phyloP scores from a whole-genome alignment of 2,113 vertebrate genomes.

The Scatophagus argus region DNA sequence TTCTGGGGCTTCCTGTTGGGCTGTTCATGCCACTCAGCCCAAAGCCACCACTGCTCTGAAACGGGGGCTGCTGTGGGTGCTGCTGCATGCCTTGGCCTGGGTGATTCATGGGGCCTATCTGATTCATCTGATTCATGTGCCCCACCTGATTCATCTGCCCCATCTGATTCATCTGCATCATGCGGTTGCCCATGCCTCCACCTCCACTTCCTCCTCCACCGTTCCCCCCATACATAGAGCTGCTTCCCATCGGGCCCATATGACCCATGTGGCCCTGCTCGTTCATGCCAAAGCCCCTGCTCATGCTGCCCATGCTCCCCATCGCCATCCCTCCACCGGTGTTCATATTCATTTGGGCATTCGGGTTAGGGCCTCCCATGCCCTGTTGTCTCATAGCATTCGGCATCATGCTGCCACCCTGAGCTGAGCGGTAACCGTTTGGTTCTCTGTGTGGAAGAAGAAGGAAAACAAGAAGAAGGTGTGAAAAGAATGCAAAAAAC shows the following conservation, averaged over 20 bases:
- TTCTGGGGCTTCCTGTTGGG: conserved; percentile 92
- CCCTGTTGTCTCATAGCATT: conserved; percentile 82
- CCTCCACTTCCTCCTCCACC: conserved; percentile 67
- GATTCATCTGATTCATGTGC: conserved; percentile 78
- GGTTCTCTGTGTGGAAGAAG: conserved; percentile 87
- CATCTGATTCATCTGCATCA: conserved; percentile 82
- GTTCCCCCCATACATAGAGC: conserved; percentile 77
- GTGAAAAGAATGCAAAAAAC: conserved; percentile 16
- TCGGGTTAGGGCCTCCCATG: conserved; percentile 85
- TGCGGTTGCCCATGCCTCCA: conserved; percentile 74
- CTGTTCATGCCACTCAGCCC: conserved; percentile 91
- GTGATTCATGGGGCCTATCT: conserved; percentile 79
- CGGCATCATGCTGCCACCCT: conserved; percentile 85
- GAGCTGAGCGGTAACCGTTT: conserved; percentile 91
- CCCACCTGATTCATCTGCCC: conserved; percentile 71
- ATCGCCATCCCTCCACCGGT: conserved; percentile 84
- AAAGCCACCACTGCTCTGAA: conserved; percentile 87
- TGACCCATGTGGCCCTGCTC: conserved; percentile 85
- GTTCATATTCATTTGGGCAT: conserved; percentile 87
- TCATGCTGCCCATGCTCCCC: conserved; percentile 79
- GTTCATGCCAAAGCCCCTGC: conserved; percentile 79
- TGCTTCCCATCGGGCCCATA: conserved; percentile 75
- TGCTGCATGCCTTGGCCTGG: conserved; percentile 80
- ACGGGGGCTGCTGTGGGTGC: conserved; percentile 88
- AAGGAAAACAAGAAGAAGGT: conserved; percentile 13